Evolutionary conservation across 2,888 invertebrate species (phyloP), one percentile per base, ranked within the genome.

Genomic region (Drosophila anceps): DNA sequence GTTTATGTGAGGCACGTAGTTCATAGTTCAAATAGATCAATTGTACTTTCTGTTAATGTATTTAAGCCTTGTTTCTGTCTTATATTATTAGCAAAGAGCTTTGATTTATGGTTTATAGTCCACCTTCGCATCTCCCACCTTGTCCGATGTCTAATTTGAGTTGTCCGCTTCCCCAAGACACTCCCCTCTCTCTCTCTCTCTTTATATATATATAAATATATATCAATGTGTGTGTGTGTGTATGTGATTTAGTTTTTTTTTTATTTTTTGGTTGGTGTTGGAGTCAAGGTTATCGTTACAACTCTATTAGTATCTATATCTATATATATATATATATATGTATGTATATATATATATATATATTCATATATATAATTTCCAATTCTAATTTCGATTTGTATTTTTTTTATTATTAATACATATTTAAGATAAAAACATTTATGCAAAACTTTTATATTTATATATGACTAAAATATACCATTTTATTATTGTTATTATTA

Each of bases 391-490:
- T 70, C 9, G 66, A 24, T 37, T 50, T 57, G 44, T 73, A 66
- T 69, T 68, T 73, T 59, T 61, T 75, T 35, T 39, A 1, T 18
- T 76, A 67, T 69, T 59, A 68, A 66, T 64, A 69, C 58, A 68
- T 82, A 83, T 69, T 82, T 82, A 82, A 76, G 73, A 69, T 73
- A 73, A 62, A 54, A 54, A 60, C 54, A 48, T 69, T 72, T 67
- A 72, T 86, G 65, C 81, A 73, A 53, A 77, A 77, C 53, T 68
- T 70, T 75, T 76, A 83, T 88, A 88, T 83, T 88, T 80, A 76
- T 78, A 85, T 82, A 91, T 91, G 87, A 91, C 91, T 91, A 89
- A 92, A 91, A 88, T 91, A 91, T 91, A 91, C 84, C 91, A 92
- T 91, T 91, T 92, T 92, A 91, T 91, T 90, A 87, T 91, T 92